These are phyloP conservation scores for Theonella swinhoei DNA, from an alignment of 37 sponge, comb jelly and placozoan species.

Conservation along the genomic window DNA sequence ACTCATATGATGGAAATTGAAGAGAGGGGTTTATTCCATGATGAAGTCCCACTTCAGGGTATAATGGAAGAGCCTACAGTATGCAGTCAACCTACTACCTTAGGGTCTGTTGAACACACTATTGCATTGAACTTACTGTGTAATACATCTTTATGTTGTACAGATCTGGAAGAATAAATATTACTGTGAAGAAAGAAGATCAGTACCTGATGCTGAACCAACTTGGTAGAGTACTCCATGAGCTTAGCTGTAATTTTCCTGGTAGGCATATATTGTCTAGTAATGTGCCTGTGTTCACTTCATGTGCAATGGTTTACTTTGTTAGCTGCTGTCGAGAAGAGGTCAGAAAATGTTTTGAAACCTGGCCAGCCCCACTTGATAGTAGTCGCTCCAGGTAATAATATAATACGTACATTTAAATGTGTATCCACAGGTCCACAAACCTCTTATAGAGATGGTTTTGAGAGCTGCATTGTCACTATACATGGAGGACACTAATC, in stretches of 20 bases:
- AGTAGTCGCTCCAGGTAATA: conserved; percentile 18
- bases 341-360: conserved; percentile 4
- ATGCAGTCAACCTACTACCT: not conserved
- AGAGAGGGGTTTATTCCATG: not conserved
- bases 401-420: not conserved
- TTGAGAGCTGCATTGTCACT: conserved; percentile 49
- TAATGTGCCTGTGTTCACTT: not conserved
- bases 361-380: conserved; percentile 44
- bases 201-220: conserved; percentile 12
- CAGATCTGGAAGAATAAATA: no score
- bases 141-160: no score
- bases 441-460: conserved; percentile 36
- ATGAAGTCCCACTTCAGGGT: no score
- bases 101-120: not conserved
- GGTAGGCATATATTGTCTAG: not conserved
- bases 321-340: not conserved
- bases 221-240: conserved; percentile 10
- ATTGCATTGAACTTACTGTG: no score
- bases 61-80: no score
- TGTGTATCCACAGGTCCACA: no score
- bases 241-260: not conserved
- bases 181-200: not conserved
- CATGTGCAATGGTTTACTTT: not conserved
- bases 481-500: conserved; percentile 42
- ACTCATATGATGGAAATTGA: not conserved